A percentile compares a stretch with the other conserved stretches of the same genome.
phyloP scores from a whole-genome alignment of 2,888 invertebrate species.

The Aphodius sticticus region DNA sequence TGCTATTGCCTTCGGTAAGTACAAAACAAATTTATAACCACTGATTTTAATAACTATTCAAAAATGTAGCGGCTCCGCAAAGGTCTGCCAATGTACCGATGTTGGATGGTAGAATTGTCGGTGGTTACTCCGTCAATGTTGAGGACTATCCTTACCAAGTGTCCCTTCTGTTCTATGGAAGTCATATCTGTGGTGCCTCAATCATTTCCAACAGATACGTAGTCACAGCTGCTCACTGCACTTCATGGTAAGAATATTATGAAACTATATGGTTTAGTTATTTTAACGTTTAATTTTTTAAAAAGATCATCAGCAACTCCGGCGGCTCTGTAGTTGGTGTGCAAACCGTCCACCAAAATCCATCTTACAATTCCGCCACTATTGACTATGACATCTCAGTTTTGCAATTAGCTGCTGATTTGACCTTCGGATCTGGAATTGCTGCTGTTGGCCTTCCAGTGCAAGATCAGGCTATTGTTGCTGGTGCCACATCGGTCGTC shows the following conservation, averaged over 20 bases:
- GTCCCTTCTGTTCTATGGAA: slow-evolving; percentile 30
- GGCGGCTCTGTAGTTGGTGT: slow-evolving; percentile 39
- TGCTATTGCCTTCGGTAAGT: slow-evolving; percentile 25
- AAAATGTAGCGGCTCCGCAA: background rate
- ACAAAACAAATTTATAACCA: background rate
- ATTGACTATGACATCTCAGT: slow-evolving; percentile 54
- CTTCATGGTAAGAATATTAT: slow-evolving; percentile 27
- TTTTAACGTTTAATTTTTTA: background rate
- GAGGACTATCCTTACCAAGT: slow-evolving; percentile 34
- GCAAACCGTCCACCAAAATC: slow-evolving; percentile 43
- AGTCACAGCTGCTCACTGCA: slow-evolving; percentile 39
- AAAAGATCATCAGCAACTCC: slow-evolving; percentile 15
- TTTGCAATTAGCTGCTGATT: slow-evolving; percentile 47
- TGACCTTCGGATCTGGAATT: slow-evolving; percentile 29
- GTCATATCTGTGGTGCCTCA: slow-evolving; percentile 38
- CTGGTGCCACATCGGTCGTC: slow-evolving; percentile 29
- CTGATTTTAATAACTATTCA: background rate
- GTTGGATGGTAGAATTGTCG: background rate
- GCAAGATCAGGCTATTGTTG: slow-evolving; percentile 27
- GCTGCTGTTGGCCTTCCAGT: slow-evolving; percentile 31
- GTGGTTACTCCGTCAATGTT: background rate
- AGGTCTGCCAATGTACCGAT: background rate
- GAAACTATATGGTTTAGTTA: background rate
- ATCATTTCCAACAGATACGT: slow-evolving; percentile 25
- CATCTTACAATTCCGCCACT: slow-evolving; percentile 43